Conservation (phyloP, 2,888 invertebrate species). For the Tromatobia lineatoria region DNA sequence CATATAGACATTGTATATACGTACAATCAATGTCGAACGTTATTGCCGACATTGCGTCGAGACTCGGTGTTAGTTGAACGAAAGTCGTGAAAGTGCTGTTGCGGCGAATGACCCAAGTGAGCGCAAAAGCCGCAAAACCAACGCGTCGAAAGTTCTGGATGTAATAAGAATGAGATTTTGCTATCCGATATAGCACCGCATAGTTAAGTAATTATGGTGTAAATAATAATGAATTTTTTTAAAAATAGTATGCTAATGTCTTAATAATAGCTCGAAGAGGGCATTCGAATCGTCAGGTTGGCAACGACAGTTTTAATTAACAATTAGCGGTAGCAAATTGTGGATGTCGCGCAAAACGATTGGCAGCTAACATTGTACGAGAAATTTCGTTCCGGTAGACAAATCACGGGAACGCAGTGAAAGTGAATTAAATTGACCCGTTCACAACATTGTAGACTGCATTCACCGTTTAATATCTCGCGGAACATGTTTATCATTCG, state of each 20-base stretch:
- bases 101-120: constrained; percentile 47
- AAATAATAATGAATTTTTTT: background rate
- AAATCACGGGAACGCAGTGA: background rate
- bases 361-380: background rate
- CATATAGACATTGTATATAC: background rate
- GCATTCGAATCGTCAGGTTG: background rate
- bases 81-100: constrained; percentile 81
- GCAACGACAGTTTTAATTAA: background rate
- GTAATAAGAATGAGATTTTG: background rate
- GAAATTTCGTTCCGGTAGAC: background rate
- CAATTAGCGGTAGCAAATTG: background rate
- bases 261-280: background rate
- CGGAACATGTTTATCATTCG: background rate
- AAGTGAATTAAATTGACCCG: background rate
- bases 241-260: background rate
- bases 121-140: constrained; percentile 39
- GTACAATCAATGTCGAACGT: constrained; percentile 28
- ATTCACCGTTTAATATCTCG: background rate
- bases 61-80: constrained; percentile 67
- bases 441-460: background rate
- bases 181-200: background rate
- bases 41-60: constrained; percentile 28
- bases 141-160: constrained; percentile 42
- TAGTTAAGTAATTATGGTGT: background rate
- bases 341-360: background rate